These are phyloP conservation scores for Parnassius smintheus DNA, from an alignment of 2,888 invertebrate genomes.

Conservation along the genomic window DNA sequence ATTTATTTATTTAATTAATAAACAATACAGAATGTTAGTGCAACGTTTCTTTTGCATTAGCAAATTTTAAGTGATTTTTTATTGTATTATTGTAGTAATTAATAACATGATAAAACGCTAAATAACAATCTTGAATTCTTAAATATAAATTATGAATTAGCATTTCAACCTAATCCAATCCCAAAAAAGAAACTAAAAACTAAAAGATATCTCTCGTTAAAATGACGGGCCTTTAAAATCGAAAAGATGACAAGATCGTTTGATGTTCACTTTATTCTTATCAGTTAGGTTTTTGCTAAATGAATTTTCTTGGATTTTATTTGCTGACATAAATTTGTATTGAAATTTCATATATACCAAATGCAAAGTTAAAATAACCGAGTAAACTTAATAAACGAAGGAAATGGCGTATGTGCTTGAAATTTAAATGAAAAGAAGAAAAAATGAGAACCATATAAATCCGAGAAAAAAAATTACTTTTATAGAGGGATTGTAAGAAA, in stretches of 20 bases:
- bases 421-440: too few species aligned
- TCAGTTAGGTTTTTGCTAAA: slow-evolving; percentile 13
- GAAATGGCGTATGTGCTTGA: too few species aligned
- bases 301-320: slow-evolving; percentile 21
- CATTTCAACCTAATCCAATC: slow-evolving; percentile 12
- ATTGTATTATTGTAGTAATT: slow-evolving; percentile 4
- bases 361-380: neutral
- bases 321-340: slow-evolving; percentile 17
- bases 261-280: slow-evolving; percentile 28
- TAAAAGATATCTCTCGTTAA: slow-evolving; percentile 21
- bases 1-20: too few species aligned
- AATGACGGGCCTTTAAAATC: slow-evolving; percentile 27
- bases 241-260: slow-evolving; percentile 24
- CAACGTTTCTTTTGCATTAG: too few species aligned
- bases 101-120: slow-evolving; percentile 20
- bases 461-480: too few species aligned
- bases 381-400: too few species aligned
- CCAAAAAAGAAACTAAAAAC: slow-evolving; percentile 17
- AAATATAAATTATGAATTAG: slow-evolving; percentile 24
- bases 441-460: too few species aligned
- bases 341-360: slow-evolving; percentile 1
- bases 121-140: slow-evolving; percentile 17
- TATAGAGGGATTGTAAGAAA: too few species aligned
- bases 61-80: neutral
- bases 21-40: too few species aligned